Percentiles rank a stretch among this genome's conserved stretches.
Conservation (phyloP, 2,113 vertebrate genomes). For the cattle (Bos taurus) region DNA sequence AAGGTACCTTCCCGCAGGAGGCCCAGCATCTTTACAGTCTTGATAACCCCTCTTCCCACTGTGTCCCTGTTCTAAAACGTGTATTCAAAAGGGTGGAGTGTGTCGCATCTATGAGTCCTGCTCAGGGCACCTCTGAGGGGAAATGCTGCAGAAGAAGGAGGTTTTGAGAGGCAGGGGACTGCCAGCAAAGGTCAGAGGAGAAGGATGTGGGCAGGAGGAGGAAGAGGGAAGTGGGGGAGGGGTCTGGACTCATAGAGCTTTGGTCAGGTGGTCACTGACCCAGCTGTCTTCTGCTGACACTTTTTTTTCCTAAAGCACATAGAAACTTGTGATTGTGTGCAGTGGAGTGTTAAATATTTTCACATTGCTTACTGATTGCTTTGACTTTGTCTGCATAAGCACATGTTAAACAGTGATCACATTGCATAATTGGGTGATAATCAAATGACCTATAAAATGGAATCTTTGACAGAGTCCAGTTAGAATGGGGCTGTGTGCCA, state of each 20-base stretch:
- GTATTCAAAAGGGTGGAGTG: not conserved
- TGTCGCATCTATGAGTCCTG: not conserved
- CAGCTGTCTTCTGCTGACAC: not conserved
- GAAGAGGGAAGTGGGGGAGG: not conserved
- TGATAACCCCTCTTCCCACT: not conserved
- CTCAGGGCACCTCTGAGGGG: not conserved
- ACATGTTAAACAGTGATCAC: not conserved
- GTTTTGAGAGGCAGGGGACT: not conserved
- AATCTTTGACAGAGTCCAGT: not conserved
- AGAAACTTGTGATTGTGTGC: not conserved
- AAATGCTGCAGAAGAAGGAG: not conserved
- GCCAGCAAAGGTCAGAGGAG: not conserved
- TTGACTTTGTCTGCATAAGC: not conserved
- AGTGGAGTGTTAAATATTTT: not conserved
- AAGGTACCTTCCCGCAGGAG: not conserved
- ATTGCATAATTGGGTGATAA: not conserved
- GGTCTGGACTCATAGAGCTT: not conserved
- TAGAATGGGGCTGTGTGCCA: not conserved
- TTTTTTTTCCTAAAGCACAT: not conserved
- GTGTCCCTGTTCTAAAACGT: not conserved
- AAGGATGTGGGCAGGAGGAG: not conserved
- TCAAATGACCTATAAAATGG: not conserved
- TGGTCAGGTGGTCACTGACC: not conserved
- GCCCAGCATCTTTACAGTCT: not conserved
- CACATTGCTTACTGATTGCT: not conserved